These are phyloP conservation scores for Chionoecetes opilio DNA, from an alignment of 1,140 invertebrate genomes.

Conservation along the genomic window DNA sequence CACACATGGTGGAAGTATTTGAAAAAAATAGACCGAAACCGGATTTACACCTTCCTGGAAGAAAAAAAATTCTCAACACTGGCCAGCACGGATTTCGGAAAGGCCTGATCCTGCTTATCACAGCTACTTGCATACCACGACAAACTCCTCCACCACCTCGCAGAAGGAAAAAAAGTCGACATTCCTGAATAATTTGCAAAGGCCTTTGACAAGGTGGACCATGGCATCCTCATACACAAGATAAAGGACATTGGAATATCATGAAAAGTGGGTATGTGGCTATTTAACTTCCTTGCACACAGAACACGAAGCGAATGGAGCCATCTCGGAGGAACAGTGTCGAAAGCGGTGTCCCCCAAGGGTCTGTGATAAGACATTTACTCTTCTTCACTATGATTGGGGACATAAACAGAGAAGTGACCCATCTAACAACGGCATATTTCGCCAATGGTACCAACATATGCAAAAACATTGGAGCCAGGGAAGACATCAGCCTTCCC, in stretches of 20 bases:
- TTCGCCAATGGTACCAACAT: constrained; percentile 9
- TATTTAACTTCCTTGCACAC: constrained; percentile 29
- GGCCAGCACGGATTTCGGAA: constrained; percentile 50
- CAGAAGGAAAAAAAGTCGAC: constrained; percentile 48
- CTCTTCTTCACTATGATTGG: constrained; percentile 45
- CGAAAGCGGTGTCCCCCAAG: constrained; percentile 62
- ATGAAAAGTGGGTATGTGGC: constrained; percentile 20
- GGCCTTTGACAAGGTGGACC: constrained; percentile 52
- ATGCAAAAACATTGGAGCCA: no score
- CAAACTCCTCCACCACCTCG: constrained; percentile 31
- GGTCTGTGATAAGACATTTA: neutral
- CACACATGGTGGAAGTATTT: neutral
- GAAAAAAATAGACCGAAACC: neutral
- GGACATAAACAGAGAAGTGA: constrained; percentile 24
- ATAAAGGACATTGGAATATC: neutral
- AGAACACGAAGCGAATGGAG: constrained; percentile 43
- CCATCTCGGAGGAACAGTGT: neutral
- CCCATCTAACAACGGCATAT: neutral
- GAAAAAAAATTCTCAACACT: constrained; percentile 30
- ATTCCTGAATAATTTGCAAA: constrained; percentile 9
- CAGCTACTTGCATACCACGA: constrained; percentile 23
- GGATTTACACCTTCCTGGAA: constrained; percentile 32
- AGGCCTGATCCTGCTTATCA: constrained; percentile 46
- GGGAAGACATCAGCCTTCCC: no score
- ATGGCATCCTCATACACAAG: constrained; percentile 36